These are phyloP conservation scores for Cyprinus carpio DNA, from an alignment of 2,113 vertebrate genomes.

Conservation along the genomic window DNA sequence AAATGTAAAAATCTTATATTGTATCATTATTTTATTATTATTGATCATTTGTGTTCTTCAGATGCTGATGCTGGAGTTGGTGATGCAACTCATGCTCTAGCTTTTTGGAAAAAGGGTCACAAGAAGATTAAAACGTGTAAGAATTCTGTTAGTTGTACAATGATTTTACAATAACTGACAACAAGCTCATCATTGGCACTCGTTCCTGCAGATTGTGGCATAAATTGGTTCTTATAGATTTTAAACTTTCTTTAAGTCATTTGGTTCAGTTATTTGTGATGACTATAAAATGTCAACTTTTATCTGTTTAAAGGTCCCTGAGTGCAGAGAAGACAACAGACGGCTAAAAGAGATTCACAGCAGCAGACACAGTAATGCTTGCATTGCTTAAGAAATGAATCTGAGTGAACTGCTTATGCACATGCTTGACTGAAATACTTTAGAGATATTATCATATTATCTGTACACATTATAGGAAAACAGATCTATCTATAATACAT, in stretches of 20 bases:
- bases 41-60: background rate
- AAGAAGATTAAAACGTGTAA: background rate
- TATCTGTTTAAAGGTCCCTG: background rate
- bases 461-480: no score
- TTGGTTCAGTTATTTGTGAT: no score
- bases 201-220: background rate
- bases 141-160: background rate
- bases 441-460: no score
- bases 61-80: background rate
- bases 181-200: background rate
- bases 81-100: conserved; percentile 1
- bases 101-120: no score
- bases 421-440: background rate
- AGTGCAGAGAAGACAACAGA: background rate
- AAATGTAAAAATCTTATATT: background rate
- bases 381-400: background rate
- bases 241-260: no score
- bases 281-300: no score
- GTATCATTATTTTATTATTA: background rate
- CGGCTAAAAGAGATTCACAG: background rate
- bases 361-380: background rate
- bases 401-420: background rate
- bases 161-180: background rate
- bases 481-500: no score
- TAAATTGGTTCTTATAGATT: no score